Percentiles rank a stretch among this genome's conserved stretches.
Evolutionary conservation across 2,797 vertebrate species (phyloP).

Genomic region (Jordanella pulchra): DNA sequence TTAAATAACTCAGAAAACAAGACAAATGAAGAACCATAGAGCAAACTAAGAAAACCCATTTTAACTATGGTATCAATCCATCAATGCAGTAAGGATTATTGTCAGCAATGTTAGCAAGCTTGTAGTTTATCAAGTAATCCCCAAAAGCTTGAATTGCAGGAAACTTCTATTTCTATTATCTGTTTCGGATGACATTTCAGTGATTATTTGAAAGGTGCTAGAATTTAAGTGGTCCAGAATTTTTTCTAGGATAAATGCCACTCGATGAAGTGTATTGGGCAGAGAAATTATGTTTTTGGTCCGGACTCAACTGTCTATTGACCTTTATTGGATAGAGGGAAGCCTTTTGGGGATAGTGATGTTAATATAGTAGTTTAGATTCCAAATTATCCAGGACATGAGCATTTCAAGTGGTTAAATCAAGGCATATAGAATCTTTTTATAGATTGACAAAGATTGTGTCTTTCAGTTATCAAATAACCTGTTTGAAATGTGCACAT

Average conservation of each 20-base stretch:
- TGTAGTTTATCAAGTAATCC: not conserved
- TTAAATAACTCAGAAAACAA: conserved; percentile 38
- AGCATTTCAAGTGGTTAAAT: not conserved
- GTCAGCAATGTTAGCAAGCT: not conserved
- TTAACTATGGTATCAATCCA: not conserved
- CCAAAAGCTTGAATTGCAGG: not conserved
- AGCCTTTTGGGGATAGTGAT: not conserved
- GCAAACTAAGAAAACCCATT: conserved; percentile 5
- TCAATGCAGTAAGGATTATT: conserved; percentile 8
- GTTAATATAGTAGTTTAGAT: not conserved
- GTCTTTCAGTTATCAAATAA: not conserved
- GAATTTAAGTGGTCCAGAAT: not conserved
- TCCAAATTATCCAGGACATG: not conserved
- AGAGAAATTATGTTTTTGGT: not conserved
- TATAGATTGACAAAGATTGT: not conserved
- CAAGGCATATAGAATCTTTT: not conserved
- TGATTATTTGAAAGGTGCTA: not conserved
- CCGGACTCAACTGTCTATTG: not conserved
- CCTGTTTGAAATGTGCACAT: too few species aligned
- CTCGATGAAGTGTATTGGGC: not conserved
- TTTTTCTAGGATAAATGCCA: not conserved
- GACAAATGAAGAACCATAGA: conserved; percentile 13
- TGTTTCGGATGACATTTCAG: not conserved
- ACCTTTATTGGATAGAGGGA: not conserved
- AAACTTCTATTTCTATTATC: not conserved